These are phyloP conservation scores for Odobenus rosmarus DNA, from an alignment of 2,113 vertebrate genomes.

Conservation along the genomic window DNA sequence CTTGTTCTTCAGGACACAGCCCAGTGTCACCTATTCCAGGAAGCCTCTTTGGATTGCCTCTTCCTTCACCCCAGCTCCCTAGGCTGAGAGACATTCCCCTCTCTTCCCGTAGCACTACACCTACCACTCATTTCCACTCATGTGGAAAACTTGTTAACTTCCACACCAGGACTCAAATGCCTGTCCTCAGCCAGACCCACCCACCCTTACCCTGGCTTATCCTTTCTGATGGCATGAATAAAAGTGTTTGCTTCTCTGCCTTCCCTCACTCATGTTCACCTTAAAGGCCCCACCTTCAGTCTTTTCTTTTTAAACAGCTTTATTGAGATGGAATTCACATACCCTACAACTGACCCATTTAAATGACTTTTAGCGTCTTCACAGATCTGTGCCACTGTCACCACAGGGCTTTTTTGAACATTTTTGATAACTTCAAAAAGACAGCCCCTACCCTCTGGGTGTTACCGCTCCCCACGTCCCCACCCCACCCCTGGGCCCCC, in stretches of 20 bases:
- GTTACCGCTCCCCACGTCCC: background rate
- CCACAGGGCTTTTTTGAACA: background rate
- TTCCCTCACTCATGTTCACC: background rate
- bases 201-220: rapidly evolving
- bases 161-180: background rate
- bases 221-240: background rate
- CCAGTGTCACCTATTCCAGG: background rate
- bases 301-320: background rate
- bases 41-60: background rate
- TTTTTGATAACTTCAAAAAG: background rate
- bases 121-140: background rate
- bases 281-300: background rate
- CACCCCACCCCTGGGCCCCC: background rate
- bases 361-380: background rate
- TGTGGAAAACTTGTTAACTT: background rate
- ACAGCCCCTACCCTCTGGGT: background rate
- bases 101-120: background rate
- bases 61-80: background rate
- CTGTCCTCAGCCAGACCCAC: background rate
- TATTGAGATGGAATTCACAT: background rate
- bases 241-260: background rate
- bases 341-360: background rate
- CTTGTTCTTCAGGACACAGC: background rate
- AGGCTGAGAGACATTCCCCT: background rate
- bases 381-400: background rate